phyloP scores from a whole-genome alignment of 2,888 invertebrate species.

The Drosophila infuscata region DNA sequence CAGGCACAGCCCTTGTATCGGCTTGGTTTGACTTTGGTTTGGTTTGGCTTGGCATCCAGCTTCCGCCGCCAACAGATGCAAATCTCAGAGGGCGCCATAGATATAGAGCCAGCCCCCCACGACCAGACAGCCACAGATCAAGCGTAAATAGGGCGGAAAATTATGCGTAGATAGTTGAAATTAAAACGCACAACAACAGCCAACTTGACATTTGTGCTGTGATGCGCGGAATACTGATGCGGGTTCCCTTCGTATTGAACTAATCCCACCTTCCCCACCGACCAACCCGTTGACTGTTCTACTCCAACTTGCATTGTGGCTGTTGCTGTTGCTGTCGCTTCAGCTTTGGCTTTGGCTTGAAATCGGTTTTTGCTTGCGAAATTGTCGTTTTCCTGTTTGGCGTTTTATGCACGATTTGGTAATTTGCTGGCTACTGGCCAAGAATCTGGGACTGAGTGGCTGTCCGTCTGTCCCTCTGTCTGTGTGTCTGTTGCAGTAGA shows the following conservation, averaged over 20 bases:
- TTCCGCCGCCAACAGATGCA: conserved; percentile 57
- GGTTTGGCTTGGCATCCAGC: conserved; percentile 24
- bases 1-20: conserved; percentile 38
- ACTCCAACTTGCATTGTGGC: conserved; percentile 6
- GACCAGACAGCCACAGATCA: conserved; percentile 34
- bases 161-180: conserved; percentile 65
- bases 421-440: conserved; percentile 70
- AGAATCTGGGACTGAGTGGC: conserved; percentile 43
- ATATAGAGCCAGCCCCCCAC: conserved; percentile 5
- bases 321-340: conserved; percentile 19
- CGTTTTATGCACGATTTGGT: conserved; percentile 69
- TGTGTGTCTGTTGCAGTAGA: conserved; percentile 40
- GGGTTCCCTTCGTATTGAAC: conserved; percentile 18
- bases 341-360: conserved; percentile 32
- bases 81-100: conserved; percentile 64
- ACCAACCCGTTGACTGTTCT: neutral
- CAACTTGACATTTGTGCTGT: conserved; percentile 55
- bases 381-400: conserved; percentile 70
- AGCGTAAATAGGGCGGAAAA: conserved; percentile 76
- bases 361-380: conserved; percentile 56
- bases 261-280: neutral
- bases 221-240: conserved; percentile 27
- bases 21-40: conserved; percentile 12
- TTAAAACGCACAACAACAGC: conserved; percentile 41
- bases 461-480: neutral